Conservation (phyloP, 2,888 invertebrate genomes). For the Meliscaeva auricollis region DNA sequence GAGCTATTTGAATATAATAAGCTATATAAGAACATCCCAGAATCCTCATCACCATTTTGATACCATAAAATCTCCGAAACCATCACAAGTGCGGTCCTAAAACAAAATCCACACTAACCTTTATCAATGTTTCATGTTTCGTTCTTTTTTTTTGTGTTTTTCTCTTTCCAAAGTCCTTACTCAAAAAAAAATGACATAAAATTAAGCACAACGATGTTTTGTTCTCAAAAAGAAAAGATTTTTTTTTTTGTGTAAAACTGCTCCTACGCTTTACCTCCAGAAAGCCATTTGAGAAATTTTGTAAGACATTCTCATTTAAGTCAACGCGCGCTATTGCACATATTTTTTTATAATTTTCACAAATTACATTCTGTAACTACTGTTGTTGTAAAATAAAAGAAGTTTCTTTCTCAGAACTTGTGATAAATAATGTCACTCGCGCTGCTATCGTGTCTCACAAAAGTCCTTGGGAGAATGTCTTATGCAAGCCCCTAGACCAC, state of each 20-base stretch:
- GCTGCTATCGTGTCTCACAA: not conserved
- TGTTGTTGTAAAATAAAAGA: not conserved
- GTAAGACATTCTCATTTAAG: conserved; percentile 33
- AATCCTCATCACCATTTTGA: no score
- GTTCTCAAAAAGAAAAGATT: not conserved
- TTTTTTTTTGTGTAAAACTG: not conserved
- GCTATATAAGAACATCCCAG: no score
- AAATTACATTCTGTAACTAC: conserved; percentile 42
- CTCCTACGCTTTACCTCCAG: not conserved
- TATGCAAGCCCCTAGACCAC: conserved; percentile 13
- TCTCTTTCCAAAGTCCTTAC: not conserved
- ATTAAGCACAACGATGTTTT: not conserved
- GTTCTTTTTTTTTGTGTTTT: no score
- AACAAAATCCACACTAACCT: not conserved
- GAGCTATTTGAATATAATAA: no score
- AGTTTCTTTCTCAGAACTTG: conserved; percentile 10
- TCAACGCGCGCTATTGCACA: conserved; percentile 8
- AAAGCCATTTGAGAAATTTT: conserved; percentile 13
- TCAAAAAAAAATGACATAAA: not conserved
- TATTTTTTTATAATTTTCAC: conserved; percentile 44
- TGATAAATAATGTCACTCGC: conserved; percentile 33
- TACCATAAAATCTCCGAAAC: not conserved
- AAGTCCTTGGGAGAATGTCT: conserved; percentile 47
- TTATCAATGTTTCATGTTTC: not conserved
- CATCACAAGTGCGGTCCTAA: not conserved